These are phyloP conservation scores for Chalcis sispes DNA, from an alignment of 2,888 invertebrate genomes.

Conservation along the genomic window DNA sequence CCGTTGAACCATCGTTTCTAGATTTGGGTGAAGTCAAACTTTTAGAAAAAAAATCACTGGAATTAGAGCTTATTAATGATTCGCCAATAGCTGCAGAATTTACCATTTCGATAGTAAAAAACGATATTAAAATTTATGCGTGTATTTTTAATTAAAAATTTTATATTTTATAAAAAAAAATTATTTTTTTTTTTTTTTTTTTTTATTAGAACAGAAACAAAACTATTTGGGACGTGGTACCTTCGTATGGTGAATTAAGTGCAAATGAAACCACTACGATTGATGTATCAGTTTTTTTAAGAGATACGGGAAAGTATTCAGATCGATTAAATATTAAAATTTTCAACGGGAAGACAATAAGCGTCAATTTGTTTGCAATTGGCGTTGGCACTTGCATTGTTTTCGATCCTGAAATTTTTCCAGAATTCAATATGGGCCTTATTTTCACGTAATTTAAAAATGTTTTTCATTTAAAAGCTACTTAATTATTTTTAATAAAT, in stretches of 20 bases:
- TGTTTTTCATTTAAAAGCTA: background rate
- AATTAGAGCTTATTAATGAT: slow-evolving; percentile 81
- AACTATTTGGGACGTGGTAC: slow-evolving; percentile 65
- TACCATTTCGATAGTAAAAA: slow-evolving; percentile 75
- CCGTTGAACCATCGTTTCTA: slow-evolving; percentile 79
- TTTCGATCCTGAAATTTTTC: slow-evolving; percentile 80
- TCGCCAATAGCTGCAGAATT: slow-evolving; percentile 83
- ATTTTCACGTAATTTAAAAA: slow-evolving; percentile 79
- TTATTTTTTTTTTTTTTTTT: slow-evolving; percentile 15
- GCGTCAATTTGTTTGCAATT: slow-evolving; percentile 78
- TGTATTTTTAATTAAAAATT: no score
- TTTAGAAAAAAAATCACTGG: slow-evolving; percentile 77
- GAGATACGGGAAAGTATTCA: slow-evolving; percentile 70
- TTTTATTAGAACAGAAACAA: slow-evolving; percentile 59
- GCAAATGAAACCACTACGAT: slow-evolving; percentile 69
- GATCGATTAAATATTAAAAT: slow-evolving; percentile 71
- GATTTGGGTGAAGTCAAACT: slow-evolving; percentile 82
- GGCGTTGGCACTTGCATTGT: slow-evolving; percentile 83
- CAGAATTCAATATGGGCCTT: slow-evolving; percentile 79
- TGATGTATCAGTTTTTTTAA: slow-evolving; percentile 70
- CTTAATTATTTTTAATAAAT: background rate
- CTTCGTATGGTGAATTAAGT: slow-evolving; percentile 65
- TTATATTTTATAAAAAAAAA: no score
- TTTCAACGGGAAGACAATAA: slow-evolving; percentile 74
- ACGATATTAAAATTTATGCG: no score